Evolutionary conservation across 2,888 invertebrate species (phyloP).

Genomic region (Cotesia congregata): DNA sequence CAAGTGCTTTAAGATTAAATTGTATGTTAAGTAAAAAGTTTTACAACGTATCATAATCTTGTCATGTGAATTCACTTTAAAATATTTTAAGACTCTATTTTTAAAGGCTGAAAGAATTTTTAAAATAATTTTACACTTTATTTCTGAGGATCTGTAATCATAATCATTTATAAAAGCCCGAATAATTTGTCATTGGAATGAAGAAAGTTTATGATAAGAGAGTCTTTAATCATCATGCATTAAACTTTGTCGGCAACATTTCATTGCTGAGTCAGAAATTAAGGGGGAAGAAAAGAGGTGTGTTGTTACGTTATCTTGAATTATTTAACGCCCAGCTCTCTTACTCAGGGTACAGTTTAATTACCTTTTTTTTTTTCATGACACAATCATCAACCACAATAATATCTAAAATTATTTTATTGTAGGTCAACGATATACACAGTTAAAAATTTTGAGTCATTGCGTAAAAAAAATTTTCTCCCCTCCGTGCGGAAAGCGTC

Average conservation of each 20-base stretch:
- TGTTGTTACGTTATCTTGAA: neutral
- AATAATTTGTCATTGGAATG: neutral
- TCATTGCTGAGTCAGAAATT: neutral
- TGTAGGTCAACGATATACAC: no score
- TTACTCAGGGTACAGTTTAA: neutral
- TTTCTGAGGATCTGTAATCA: neutral
- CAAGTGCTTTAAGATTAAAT: slow-evolving; percentile 16
- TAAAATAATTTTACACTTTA: neutral
- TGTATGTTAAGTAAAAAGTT: slow-evolving; percentile 6
- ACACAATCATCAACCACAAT: no score
- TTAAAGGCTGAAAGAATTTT: neutral
- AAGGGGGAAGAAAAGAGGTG: neutral
- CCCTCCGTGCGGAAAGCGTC: no score
- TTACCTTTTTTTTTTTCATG: neutral
- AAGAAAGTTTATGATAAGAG: neutral
- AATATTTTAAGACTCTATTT: neutral
- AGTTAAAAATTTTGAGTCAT: no score
- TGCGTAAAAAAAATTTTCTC: no score
- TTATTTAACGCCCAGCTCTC: neutral
- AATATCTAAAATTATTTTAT: no score
- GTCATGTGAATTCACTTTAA: neutral
- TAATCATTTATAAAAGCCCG: neutral
- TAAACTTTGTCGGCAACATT: neutral
- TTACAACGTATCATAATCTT: neutral
- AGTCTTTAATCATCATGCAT: neutral